A percentile compares a stretch with the other conserved stretches of the same genome.
These are phyloP conservation scores for Lampris megalopsis DNA, from an alignment of 2,113 vertebrate genomes.

Conservation along the genomic window DNA sequence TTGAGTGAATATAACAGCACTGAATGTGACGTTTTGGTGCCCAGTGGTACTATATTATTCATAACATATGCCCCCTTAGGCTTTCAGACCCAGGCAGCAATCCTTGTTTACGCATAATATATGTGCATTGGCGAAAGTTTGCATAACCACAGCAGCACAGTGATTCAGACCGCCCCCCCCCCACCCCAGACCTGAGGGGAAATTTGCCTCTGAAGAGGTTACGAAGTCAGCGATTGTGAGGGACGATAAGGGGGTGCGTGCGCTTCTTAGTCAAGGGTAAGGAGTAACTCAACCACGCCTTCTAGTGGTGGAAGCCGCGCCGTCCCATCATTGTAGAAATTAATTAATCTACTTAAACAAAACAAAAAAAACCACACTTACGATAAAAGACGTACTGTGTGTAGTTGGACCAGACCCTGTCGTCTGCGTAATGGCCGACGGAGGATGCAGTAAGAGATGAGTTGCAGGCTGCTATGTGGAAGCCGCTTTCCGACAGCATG, in stretches of 20 bases:
- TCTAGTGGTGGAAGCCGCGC: slow-evolving; percentile 52
- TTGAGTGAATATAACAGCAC: slow-evolving; percentile 11
- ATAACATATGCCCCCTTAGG: slow-evolving; percentile 47
- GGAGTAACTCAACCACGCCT: slow-evolving; percentile 45
- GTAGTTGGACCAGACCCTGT: slow-evolving; percentile 97
- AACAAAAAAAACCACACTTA: slow-evolving; percentile 85
- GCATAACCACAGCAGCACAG: slow-evolving; percentile 51
- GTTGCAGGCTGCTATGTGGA: slow-evolving; percentile 97
- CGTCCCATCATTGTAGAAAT: too few species aligned
- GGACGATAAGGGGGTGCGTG: neutral
- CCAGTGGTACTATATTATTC: slow-evolving; percentile 70
- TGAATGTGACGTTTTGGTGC: slow-evolving; percentile 22
- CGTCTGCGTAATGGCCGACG: slow-evolving; percentile 90
- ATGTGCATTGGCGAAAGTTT: slow-evolving; percentile 27
- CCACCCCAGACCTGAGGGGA: slow-evolving; percentile 32
- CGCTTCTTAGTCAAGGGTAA: slow-evolving; percentile 3
- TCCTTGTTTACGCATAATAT: slow-evolving; percentile 54
- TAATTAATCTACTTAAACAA: too few species aligned
- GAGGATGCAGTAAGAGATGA: slow-evolving; percentile 93
- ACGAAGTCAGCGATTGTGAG: slow-evolving; percentile 27
- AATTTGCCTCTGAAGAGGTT: slow-evolving; percentile 48
- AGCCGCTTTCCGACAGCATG: slow-evolving; percentile 97
- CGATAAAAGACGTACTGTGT: slow-evolving; percentile 99
- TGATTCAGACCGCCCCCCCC: slow-evolving; percentile 48
- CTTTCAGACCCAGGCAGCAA: slow-evolving; percentile 46